Percentiles rank a stretch among this genome's conserved stretches.
Conservation (phyloP, 2,797 vertebrate species). For the Trachurus trachurus region DNA sequence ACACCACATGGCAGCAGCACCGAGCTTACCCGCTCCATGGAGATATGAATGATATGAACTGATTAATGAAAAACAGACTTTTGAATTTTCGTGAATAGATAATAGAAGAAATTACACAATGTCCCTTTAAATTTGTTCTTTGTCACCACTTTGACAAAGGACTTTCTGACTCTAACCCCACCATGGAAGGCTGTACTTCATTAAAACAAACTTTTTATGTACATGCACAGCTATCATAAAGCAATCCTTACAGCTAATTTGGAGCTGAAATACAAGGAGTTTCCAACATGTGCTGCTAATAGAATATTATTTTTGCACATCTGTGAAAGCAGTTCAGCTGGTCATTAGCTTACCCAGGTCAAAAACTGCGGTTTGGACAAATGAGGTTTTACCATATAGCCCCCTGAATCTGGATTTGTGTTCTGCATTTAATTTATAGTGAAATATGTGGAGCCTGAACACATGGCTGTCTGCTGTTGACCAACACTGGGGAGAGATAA, state of each 20-base stretch:
- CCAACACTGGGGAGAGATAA: conserved; percentile 53
- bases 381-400: conserved; percentile 47
- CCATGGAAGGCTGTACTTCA: not conserved
- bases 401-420: conserved; percentile 65
- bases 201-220: not conserved
- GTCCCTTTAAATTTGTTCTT: not conserved
- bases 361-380: conserved; percentile 66
- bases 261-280: conserved; percentile 31
- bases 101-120: too few relatives aligned
- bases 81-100: too few relatives aligned
- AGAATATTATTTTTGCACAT: conserved; percentile 67
- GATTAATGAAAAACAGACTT: too few relatives aligned
- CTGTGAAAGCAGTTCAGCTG: conserved; percentile 64
- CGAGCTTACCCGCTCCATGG: too few relatives aligned
- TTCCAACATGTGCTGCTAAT: conserved; percentile 64
- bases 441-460: conserved; percentile 48
- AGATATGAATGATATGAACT: too few relatives aligned
- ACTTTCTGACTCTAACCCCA: not conserved
- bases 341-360: conserved; percentile 50
- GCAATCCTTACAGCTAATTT: conserved; percentile 33
- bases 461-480: conserved; percentile 65
- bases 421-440: conserved; percentile 44
- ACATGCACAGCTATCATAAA: conserved; percentile 27
- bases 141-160: conserved; percentile 3
- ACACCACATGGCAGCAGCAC: too few relatives aligned